phyloP scores from a whole-genome alignment of 2,113 vertebrate genomes.

The Urocolius indicus region DNA sequence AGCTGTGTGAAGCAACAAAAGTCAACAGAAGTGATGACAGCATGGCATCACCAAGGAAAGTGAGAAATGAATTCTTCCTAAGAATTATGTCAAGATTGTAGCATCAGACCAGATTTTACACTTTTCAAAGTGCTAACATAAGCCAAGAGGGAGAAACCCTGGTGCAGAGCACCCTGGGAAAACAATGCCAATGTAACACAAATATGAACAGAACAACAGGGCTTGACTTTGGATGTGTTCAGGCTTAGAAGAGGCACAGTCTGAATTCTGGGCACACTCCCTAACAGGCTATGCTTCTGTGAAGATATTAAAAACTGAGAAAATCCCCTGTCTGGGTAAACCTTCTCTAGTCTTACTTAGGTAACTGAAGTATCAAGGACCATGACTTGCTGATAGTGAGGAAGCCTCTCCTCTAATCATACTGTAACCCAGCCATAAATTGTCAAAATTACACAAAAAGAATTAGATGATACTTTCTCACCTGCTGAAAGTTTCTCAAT shows the following conservation, averaged over 20 bases:
- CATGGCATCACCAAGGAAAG: background rate
- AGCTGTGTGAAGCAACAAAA: slow-evolving; percentile 13
- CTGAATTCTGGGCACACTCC: background rate
- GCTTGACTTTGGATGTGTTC: background rate
- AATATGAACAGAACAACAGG: background rate
- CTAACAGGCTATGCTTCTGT: background rate
- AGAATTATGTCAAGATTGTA: background rate
- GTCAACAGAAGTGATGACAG: background rate
- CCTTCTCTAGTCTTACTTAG: background rate
- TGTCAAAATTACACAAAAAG: background rate
- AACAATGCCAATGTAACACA: background rate
- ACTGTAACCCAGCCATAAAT: accelerated
- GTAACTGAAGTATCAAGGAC: background rate
- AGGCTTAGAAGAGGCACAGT: background rate
- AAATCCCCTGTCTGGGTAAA: background rate
- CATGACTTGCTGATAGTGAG: background rate
- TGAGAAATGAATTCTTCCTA: background rate
- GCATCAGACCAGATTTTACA: background rate
- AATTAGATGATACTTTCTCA: background rate
- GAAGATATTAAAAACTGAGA: background rate
- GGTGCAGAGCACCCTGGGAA: background rate
- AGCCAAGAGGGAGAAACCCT: background rate
- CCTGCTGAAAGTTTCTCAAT: background rate
- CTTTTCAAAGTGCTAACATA: background rate
- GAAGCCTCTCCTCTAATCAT: background rate